Evolutionary conservation across 1,140 invertebrate species (phyloP), one percentile per base, ranked within the genome.

Genomic region (Delia radicum): DNA sequence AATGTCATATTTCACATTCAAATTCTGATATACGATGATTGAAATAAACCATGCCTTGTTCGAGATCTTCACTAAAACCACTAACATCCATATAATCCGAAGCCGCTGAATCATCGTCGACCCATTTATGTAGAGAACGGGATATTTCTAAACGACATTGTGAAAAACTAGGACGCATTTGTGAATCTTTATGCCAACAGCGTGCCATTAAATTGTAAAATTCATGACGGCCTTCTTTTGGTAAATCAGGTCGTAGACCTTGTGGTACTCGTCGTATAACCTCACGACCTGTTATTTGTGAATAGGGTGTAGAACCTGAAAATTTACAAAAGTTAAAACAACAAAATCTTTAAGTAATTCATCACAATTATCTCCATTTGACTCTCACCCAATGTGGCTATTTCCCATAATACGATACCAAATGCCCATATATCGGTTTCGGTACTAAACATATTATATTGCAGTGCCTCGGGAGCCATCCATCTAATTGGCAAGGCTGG

Each of bases 351-450:
- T 46, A 15, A 33, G 26, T 37, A 62, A 27, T 65, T 13, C 0
- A 5, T 1, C 2, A 21, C 2, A 63, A 8, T 4, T 29, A 73
- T 63, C 18, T 61, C 8, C 15, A 46, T 37, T 62, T n/a, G 13
- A 74, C 74, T 80, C 81, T 81, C 79, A 93, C 92, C 92, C 75
- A 93, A 85, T 12, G 94, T 95, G 29, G 94, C 91, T 77, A 96
- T 95, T 87, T 96, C 94, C 94, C 94, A 96, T 75, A 95, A 88
- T 3, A 95, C 87, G 37, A 96, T 92, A 21, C 95, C 95, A 82
- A 94, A 95, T 61, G 94, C 92, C 94, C 94, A 96, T 0, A 95
- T 93, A 79, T 96, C 95, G 18, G 93, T 92, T 82, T 94, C 93
- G 26, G 91, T 92, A 61, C 91, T 94, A 84, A 94, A 95, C 29